A percentile compares a stretch with the other conserved stretches of the same genome.
These are phyloP conservation scores for Pygoscelis adeliae DNA, from an alignment of 2,113 vertebrate species.

Conservation along the genomic window DNA sequence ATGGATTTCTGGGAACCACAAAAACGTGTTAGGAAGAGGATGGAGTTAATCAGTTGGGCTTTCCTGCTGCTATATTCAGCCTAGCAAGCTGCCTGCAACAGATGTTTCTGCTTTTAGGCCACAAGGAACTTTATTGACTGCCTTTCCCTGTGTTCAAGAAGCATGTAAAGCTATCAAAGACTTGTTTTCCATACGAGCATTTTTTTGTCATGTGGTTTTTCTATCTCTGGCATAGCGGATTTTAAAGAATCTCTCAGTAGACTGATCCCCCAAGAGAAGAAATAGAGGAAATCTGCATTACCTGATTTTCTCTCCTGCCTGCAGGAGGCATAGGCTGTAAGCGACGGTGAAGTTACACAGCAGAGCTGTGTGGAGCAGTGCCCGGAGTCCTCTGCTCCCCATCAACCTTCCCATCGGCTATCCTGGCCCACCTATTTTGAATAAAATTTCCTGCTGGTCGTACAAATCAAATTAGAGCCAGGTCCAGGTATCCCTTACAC, in stretches of 20 bases:
- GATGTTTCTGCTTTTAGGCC: constrained; percentile 66
- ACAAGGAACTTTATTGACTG: constrained; percentile 34
- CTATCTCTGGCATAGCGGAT: background rate
- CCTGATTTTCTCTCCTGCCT: background rate
- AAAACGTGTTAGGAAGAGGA: constrained; percentile 54
- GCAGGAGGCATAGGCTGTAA: background rate
- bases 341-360: accelerated
- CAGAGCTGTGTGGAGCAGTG: background rate
- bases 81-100: constrained; percentile 35
- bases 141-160: constrained; percentile 12
- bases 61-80: constrained; percentile 65
- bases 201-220: constrained; percentile 22
- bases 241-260: constrained; percentile 1
- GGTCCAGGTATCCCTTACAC: background rate
- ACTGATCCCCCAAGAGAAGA: background rate
- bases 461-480: background rate
- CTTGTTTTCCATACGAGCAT: background rate
- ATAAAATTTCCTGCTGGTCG: background rate
- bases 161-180: background rate
- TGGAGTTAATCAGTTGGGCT: constrained; percentile 66
- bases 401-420: accelerated
- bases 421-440: background rate
- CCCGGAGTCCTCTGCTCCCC: background rate
- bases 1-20: constrained; percentile 56
- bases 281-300: background rate